Evolutionary conservation across 2,888 invertebrate species (phyloP).

Genomic region (Hirtodrosophila duncani): DNA sequence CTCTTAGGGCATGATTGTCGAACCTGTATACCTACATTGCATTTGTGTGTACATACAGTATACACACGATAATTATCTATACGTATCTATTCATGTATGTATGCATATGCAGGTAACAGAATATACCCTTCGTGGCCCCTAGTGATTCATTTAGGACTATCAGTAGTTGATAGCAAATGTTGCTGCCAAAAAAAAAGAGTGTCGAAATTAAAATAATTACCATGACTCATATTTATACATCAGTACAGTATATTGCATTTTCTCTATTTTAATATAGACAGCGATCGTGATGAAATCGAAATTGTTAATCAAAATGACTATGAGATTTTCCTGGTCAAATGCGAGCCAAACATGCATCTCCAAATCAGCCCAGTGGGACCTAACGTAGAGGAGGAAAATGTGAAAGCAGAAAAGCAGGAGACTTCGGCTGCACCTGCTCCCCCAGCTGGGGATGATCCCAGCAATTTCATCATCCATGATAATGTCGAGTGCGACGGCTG

Average conservation of each 20-base stretch:
- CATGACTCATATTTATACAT: background rate
- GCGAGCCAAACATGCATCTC: constrained; percentile 43
- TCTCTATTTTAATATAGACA: constrained; percentile 45
- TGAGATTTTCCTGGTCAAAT: constrained; percentile 61
- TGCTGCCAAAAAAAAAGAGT: constrained; percentile 21
- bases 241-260: background rate
- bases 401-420: background rate
- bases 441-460: constrained; percentile 29
- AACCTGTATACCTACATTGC: background rate
- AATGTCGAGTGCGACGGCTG: constrained; percentile 87
- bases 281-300: constrained; percentile 75
- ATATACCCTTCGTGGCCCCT: too few species aligned
- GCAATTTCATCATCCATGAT: constrained; percentile 57
- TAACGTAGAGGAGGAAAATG: background rate
- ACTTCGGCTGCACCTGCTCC: constrained; percentile 2
- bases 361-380: constrained; percentile 38
- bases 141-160: constrained; percentile 32
- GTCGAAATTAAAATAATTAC: constrained; percentile 12
- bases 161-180: too few species aligned
- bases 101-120: too few species aligned
- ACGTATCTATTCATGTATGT: background rate
- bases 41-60: background rate
- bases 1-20: constrained; percentile 1
- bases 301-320: constrained; percentile 69
- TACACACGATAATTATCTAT: background rate